Base-by-base conservation (phyloP, 1,140 invertebrate species). In the Microvelia longipes region DNA sequence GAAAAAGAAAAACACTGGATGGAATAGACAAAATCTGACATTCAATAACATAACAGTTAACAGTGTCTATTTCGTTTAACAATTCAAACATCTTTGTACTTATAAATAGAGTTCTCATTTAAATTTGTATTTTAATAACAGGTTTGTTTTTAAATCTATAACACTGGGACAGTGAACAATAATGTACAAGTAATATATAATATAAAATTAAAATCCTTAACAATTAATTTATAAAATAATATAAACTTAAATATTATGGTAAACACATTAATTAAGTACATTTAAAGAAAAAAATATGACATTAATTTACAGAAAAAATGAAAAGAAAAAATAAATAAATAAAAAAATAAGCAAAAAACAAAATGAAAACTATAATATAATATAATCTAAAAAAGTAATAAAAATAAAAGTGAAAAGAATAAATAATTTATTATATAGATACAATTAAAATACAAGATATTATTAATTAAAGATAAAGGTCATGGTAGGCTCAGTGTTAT, bases 251-350 rank as follows among this genome's bases (percentile, higher is more conserved):
- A n/a, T n/a, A 72, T 63, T 70, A 72, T 72, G 71, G 71, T 72
- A 72, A 72, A 72, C 71, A 69, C 68, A 72, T 29, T 71, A 71
- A 71, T 72, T 72, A 72, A 72, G 71, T 72, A 72, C 71, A 72
- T 68, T 69, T 70, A 72, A 68, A 69, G 69, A 71, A 71, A 28
- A 25, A 71, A 67, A 24, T 70, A 66, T 66, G 29, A 65, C 63
- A 65, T 24, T 26, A 67, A 67, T 28, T 15, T 67, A 67, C 24
- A 70, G 30, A 72, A 66, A 65, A 66, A 66, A 63, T 60, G 11
- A 28, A 71, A 30, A 27, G 60, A 71, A 61, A 69, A 61, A 72
- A 69, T 63, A 68, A 35, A 63, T 29, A 71, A 71, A 68, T 2
- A 68, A 65, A 68, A 35, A 68, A 61, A 70, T 67, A 67, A 67